Base-by-base conservation (phyloP, 2,888 invertebrate species). In the Erpobdella octoculata region DNA sequence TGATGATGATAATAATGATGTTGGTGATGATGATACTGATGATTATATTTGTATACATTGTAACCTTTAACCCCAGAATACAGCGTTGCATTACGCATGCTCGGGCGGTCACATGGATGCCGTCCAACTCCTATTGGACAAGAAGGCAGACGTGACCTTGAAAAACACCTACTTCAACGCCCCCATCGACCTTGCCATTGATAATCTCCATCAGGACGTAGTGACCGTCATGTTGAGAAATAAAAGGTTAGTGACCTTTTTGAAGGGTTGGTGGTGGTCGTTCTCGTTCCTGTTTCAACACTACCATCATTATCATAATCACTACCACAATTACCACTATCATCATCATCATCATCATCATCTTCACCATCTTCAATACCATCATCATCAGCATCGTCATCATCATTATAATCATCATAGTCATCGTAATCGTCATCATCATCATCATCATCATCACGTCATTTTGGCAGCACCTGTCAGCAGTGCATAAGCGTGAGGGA, bases 41-140 rank as follows among this genome's bases (percentile, higher is more conserved):
- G 66, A 28, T 62, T 21, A 58, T 28, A 62, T 62, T 21, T 12
- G 21, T 2, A 65, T 35, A 28, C 12, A n/a, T 21, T 37, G 8
- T 65, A 65, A 37, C 4, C 4, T 37, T 28, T 12, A 68, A 28
- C 33, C 35, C 3, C 69, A 78, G 77, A 97, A 96, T 85, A 91
- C 95, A 0, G 92, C 97, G 0, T 85, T 97, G 12, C 97, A 98
- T 82, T 97, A 97, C 80, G 94, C 96, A 15, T 95, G 94, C 80
- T 95, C 96, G 84, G 96, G 95, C 93, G 92, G 92, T 48, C 93
- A 92, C 83, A 89, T 88, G 72, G 89, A 89, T 68, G 89, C 96
- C 33, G 93, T 78, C 6, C 75, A 81, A 81, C 93, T 95, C 83
- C 85, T 97, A 67, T 88, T 96, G 0, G 87, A 89, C 76, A 89